Evolutionary conservation across 2,797 vertebrate genomes (phyloP).

Genomic region (Gouania willdenowi): DNA sequence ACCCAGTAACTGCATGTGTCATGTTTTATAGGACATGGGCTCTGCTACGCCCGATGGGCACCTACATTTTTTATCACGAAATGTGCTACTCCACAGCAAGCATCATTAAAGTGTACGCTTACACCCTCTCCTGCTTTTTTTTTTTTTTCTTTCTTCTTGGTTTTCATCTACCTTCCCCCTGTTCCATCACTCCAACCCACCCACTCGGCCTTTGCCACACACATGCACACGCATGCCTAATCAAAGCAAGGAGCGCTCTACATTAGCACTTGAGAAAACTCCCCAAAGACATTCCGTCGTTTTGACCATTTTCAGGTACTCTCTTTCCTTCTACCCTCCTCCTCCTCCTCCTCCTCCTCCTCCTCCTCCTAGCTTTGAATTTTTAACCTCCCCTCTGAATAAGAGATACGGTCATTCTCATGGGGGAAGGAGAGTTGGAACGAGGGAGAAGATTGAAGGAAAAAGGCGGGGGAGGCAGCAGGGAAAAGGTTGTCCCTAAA

Average conservation of each 20-base stretch:
- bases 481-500: constrained; percentile 68
- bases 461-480: constrained; percentile 36
- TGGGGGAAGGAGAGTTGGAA: constrained; percentile 52
- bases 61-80: constrained; percentile 70
- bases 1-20: constrained; percentile 54
- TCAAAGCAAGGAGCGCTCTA: constrained; percentile 66
- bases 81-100: constrained; percentile 44
- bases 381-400: constrained; percentile 79
- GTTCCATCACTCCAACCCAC: constrained; percentile 23
- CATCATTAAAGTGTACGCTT: constrained; percentile 51
- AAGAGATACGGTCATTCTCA: constrained; percentile 70
- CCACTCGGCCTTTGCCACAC: constrained; percentile 20
- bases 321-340: constrained; percentile 28
- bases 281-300: constrained; percentile 72
- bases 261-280: constrained; percentile 73
- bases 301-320: constrained; percentile 76
- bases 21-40: constrained; percentile 47
- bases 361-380: constrained; percentile 64
- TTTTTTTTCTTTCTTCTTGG: constrained; percentile 11
- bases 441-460: constrained; percentile 50
- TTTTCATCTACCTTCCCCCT: constrained; percentile 42
- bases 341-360: constrained; percentile 32
- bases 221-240: constrained; percentile 50
- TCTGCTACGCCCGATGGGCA: constrained; percentile 65
- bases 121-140: constrained; percentile 25